Evolutionary conservation across 2,888 invertebrate species (phyloP), one percentile per base, ranked within the genome.

Genomic region (Fragum sueziense): DNA sequence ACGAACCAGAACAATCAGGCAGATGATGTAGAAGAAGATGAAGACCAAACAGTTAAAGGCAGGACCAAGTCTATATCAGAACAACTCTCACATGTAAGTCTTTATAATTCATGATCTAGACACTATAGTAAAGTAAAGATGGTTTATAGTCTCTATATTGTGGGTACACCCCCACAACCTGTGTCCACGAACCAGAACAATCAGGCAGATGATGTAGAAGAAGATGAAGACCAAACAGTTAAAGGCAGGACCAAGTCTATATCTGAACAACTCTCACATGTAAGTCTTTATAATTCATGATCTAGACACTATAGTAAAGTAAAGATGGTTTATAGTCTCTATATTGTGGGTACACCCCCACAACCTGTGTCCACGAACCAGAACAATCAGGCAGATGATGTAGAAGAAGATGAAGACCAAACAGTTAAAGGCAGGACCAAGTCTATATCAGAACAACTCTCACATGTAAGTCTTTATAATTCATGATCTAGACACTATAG

Each of bases 241-340:
- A 91, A 92, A 80, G 87, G 86, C 14, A 83, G 91, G 34, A 87
- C 91, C 22, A 87, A 83, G 69, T 91, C 91, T 22, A 89, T 92
- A 14, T 85, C 87, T n/a, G 91, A 92, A 62, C 91, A 91, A 51
- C 67, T 91, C 59, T 70, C 89, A 29, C 88, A 90, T 73, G 90
- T 89, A 79, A 62, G 83, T n/a, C 11, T n/a, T 11, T 17, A 52
- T 22, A 52, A 52, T 11, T 37, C 14, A 6, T 37, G 37, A n/a
- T n/a, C n/a, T n/a, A n/a, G n/a, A n/a, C n/a, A n/a, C n/a, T n/a
- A n/a, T n/a, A n/a, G n/a, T n/a, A n/a, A n/a, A n/a, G n/a, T n/a
- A n/a, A n/a, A n/a, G n/a, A n/a, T n/a, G n/a, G n/a, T n/a, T n/a
- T n/a, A n/a, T n/a, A n/a, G n/a, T n/a, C n/a, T n/a, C n/a, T n/a